These are phyloP conservation scores for Eulithis prunata DNA, from an alignment of 2,888 invertebrate genomes.

Conservation along the genomic window DNA sequence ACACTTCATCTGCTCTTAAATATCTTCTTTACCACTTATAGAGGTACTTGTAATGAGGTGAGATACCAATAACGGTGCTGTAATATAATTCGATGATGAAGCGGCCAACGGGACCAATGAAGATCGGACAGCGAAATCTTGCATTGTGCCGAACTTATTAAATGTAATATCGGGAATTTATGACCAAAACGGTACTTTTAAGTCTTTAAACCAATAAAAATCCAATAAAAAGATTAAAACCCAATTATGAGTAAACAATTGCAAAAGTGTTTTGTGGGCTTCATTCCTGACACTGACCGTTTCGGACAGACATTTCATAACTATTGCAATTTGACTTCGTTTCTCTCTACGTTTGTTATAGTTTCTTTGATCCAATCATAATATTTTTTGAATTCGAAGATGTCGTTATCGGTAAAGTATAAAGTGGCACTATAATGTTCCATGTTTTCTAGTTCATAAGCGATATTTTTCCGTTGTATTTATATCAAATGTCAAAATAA, in stretches of 20 bases:
- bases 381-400: too few relatives aligned
- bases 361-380: too few relatives aligned
- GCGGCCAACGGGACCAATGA: conserved; percentile 56
- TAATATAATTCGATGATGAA: conserved; percentile 58
- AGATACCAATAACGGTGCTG: conserved; percentile 53
- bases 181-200: conserved; percentile 37
- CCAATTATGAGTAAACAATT: neutral
- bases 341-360: too few relatives aligned
- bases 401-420: too few relatives aligned
- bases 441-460: conserved; percentile 11
- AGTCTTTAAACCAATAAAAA: conserved; percentile 13
- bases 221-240: conserved; percentile 1
- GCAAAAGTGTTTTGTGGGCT: neutral
- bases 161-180: conserved; percentile 44
- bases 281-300: too few relatives aligned
- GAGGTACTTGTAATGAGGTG: conserved; percentile 10
- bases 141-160: conserved; percentile 39
- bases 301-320: too few relatives aligned
- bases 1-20: neutral
- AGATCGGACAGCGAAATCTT: conserved; percentile 35
- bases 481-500: conserved; percentile 30
- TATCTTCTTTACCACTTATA: neutral
- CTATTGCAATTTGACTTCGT: too few relatives aligned
- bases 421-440: neutral
- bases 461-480: conserved; percentile 19